These are phyloP conservation scores for Scaptodrosophila latifasciaeformis DNA, from an alignment of 2,888 invertebrate species.

Conservation along the genomic window DNA sequence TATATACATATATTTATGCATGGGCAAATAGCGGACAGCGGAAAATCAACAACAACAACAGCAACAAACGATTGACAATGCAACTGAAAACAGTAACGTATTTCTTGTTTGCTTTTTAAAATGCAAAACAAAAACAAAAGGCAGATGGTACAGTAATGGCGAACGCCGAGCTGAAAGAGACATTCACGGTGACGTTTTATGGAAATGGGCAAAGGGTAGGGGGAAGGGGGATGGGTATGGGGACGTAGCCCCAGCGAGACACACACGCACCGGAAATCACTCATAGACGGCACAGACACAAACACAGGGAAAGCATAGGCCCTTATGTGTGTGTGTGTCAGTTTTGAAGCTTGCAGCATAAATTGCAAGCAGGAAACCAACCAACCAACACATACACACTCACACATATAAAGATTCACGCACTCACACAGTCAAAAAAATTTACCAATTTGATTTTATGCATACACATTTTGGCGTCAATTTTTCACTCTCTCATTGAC, in stretches of 20 bases:
- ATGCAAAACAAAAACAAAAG: neutral
- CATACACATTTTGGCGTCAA: conserved; percentile 19
- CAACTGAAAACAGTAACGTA: no score
- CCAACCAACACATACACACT: conserved; percentile 15
- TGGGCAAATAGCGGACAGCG: conserved; percentile 28
- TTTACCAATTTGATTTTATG: conserved; percentile 10
- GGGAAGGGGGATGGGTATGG: no score
- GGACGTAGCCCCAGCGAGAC: no score
- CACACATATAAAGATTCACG: conserved; percentile 7
- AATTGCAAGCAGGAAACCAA: conserved; percentile 56
- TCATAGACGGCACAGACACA: conserved; percentile 49
- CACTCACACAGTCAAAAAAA: conserved; percentile 1
- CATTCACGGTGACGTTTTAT: no score
- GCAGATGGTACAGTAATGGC: neutral
- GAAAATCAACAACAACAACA: conserved; percentile 6
- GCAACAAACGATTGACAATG: neutral
- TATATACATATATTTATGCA: no score
- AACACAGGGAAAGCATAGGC: conserved; percentile 27
- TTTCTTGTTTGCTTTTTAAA: no score
- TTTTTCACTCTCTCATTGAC: conserved; percentile 4
- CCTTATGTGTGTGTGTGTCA: conserved; percentile 32
- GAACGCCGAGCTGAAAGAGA: neutral
- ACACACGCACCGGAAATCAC: conserved; percentile 68
- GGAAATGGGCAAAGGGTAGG: no score
- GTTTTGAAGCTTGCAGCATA: conserved; percentile 42